phyloP scores from a whole-genome alignment of 2,888 invertebrate genomes.

The Brachyptera risi region DNA sequence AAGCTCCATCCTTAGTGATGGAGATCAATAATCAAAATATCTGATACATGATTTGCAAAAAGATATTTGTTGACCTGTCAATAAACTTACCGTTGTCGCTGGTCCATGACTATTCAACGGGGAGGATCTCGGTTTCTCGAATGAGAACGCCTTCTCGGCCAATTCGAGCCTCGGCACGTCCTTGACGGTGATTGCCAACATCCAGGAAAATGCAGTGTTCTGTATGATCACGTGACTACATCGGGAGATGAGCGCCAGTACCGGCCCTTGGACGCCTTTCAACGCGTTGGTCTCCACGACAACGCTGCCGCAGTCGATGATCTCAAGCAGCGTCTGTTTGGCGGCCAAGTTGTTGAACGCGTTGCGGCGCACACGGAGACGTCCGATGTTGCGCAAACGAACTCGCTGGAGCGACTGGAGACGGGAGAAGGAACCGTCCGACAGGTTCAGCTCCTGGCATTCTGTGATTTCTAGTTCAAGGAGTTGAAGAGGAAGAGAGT shows the following conservation, averaged over 20 bases:
- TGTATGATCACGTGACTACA: constrained; percentile 57
- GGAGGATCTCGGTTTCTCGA: constrained; percentile 50
- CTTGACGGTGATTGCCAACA: constrained; percentile 55
- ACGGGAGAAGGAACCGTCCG: constrained; percentile 53
- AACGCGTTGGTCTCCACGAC: constrained; percentile 61
- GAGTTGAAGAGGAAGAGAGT: constrained; percentile 55
- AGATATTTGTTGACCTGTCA: too few relatives aligned
- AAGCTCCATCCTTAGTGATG: too few relatives aligned
- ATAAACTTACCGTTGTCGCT: constrained; percentile 47
- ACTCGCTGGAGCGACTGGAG: constrained; percentile 54
- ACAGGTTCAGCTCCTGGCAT: constrained; percentile 53
- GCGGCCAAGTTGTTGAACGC: constrained; percentile 59
- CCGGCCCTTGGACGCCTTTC: constrained; percentile 58
- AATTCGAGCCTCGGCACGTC: constrained; percentile 56
- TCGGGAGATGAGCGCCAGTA: constrained; percentile 56
- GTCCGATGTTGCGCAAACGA: constrained; percentile 50
- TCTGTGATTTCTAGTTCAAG: constrained; percentile 51
- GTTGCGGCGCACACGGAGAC: constrained; percentile 53
- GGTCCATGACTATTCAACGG: constrained; percentile 56
- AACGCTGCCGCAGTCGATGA: constrained; percentile 53
- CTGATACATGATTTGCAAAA: too few relatives aligned
- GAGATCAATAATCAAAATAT: too few relatives aligned
- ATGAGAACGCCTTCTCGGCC: constrained; percentile 58
- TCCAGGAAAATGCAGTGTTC: constrained; percentile 61
- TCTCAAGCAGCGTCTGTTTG: constrained; percentile 51